A percentile compares a stretch with the other conserved stretches of the same genome.
Evolutionary conservation across 2,113 vertebrate genomes (phyloP).

Genomic region (Psittacara wagleri): DNA sequence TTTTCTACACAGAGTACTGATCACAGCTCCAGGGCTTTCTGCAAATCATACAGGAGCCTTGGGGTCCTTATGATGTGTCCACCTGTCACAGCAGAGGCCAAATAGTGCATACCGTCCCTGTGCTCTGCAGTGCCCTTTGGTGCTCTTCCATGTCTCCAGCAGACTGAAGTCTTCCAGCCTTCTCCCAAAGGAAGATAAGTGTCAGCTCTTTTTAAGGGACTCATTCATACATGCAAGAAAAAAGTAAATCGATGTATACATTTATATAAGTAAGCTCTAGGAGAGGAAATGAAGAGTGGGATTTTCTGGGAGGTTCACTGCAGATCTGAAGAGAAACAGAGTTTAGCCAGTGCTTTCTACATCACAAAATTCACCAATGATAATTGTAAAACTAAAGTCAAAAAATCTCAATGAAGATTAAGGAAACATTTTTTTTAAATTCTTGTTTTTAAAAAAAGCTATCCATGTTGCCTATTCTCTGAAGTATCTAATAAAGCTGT

Average conservation of each 20-base stretch:
- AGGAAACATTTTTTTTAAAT: not conserved
- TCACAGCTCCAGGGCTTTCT: not conserved
- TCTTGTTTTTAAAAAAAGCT: not conserved
- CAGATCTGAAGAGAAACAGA: not conserved
- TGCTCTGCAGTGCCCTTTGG: fast-evolving
- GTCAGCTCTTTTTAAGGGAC: not conserved
- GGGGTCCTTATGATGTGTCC: not conserved
- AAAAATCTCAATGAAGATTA: not conserved
- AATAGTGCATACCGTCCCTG: not conserved
- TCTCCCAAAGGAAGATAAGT: not conserved
- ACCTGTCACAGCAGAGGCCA: not conserved
- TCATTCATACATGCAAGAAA: not conserved
- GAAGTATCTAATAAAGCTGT: not conserved
- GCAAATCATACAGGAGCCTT: not conserved
- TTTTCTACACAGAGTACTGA: not conserved
- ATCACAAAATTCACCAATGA: not conserved
- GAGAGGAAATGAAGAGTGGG: not conserved
- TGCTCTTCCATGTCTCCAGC: not conserved
- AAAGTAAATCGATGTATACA: not conserved
- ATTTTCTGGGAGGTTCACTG: conserved; percentile 10
- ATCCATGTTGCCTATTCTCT: not conserved
- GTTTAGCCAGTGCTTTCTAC: not conserved
- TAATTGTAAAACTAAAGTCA: conserved; percentile 1
- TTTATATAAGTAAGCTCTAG: not conserved
- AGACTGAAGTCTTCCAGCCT: not conserved